A percentile compares a stretch with the other conserved stretches of the same genome.
These are phyloP conservation scores for Rotaria magnacalcarata DNA, from an alignment of 2,888 invertebrate genomes.

Conservation along the genomic window DNA sequence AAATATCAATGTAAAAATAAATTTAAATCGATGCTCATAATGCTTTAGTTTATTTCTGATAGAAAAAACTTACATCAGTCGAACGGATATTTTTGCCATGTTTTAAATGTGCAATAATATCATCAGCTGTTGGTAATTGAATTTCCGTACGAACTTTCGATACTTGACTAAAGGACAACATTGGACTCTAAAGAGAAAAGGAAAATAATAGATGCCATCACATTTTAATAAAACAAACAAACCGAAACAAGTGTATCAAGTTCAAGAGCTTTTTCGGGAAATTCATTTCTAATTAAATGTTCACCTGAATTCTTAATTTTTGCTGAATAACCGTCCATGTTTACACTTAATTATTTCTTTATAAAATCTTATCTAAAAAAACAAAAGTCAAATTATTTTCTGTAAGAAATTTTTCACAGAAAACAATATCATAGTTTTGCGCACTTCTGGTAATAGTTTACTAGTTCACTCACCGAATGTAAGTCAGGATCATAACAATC, in stretches of 20 bases:
- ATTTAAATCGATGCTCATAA: no score
- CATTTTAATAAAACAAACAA: neutral
- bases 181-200: neutral
- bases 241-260: conserved; percentile 72
- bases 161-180: neutral
- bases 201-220: no score
- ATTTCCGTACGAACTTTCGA: conserved; percentile 20
- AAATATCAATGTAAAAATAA: no score
- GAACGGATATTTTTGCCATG: neutral
- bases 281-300: conserved; percentile 77
- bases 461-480: no score
- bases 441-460: no score
- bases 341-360: no score
- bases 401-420: no score
- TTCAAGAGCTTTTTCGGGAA: conserved; percentile 85
- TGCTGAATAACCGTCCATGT: conserved; percentile 55
- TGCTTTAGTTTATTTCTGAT: no score
- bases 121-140: conserved; percentile 22
- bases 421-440: no score
- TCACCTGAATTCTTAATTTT: conserved; percentile 65
- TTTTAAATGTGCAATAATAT: neutral
- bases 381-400: no score
- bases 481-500: no score
- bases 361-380: no score
- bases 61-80: neutral